phyloP scores from a whole-genome alignment of 2,888 invertebrate genomes.

The Malthinus seriepunctatus region DNA sequence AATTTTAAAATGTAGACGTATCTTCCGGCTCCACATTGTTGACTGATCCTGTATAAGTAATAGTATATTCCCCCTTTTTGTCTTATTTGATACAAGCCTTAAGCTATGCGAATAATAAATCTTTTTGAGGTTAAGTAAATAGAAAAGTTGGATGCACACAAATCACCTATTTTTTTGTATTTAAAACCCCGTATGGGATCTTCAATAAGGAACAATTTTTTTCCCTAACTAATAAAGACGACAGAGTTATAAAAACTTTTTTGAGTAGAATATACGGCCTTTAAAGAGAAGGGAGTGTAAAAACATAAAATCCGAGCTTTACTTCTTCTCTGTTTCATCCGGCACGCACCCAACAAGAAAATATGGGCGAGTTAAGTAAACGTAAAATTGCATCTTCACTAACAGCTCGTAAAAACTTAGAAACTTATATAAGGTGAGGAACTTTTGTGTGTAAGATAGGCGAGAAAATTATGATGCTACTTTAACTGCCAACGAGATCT shows the following conservation, averaged over 20 bases:
- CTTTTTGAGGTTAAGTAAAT: too few species aligned
- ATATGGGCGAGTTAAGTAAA: constrained; percentile 35
- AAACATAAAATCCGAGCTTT: constrained; percentile 30
- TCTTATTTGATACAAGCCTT: too few species aligned
- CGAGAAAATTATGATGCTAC: constrained; percentile 18
- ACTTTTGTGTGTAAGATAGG: constrained; percentile 18
- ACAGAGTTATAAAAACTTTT: constrained; percentile 33
- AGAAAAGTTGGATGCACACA: too few species aligned
- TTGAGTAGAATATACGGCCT: constrained; percentile 33
- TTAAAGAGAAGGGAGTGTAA: constrained; percentile 11
- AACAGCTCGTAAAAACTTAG: constrained; percentile 38
- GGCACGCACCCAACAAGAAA: constrained; percentile 35
- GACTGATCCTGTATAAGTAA: too few species aligned
- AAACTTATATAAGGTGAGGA: constrained; percentile 30
- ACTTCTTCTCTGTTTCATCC: constrained; percentile 22
- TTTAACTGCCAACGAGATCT: constrained; percentile 10
- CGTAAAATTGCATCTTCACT: constrained; percentile 38
- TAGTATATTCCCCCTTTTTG: too few species aligned
- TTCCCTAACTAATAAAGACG: neutral
- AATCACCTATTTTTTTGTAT: too few species aligned
- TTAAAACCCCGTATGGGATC: constrained; percentile 9
- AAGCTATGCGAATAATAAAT: too few species aligned
- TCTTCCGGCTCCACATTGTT: too few species aligned
- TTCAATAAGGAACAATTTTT: constrained; percentile 20
- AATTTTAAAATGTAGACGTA: too few species aligned